A percentile compares a stretch with the other conserved stretches of the same genome.
Evolutionary conservation across 2,888 invertebrate species (phyloP).

Genomic region (Dicycla oo): DNA sequence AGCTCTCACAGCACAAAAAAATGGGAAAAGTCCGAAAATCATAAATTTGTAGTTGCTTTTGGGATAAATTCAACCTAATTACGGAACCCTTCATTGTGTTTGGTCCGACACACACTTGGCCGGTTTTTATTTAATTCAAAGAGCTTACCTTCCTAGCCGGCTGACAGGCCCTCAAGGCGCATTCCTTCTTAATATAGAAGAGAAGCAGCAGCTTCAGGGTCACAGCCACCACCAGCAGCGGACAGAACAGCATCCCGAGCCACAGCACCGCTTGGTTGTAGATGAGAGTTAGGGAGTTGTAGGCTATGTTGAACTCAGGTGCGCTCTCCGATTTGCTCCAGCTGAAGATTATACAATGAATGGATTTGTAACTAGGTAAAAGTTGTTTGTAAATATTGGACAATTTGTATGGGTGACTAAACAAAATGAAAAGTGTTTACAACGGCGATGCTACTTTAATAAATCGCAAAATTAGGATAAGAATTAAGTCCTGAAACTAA

Average conservation of each 20-base stretch:
- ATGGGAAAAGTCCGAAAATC: too few relatives aligned
- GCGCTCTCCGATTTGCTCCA: slow-evolving; percentile 69
- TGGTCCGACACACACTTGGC: too few relatives aligned
- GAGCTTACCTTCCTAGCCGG: slow-evolving; percentile 89
- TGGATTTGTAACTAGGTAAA: not conserved
- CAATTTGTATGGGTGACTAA: not conserved
- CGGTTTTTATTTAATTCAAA: too few relatives aligned
- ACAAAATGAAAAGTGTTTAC: not conserved
- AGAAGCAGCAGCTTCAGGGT: slow-evolving; percentile 92
- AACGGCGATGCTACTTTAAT: not conserved
- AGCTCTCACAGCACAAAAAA: too few relatives aligned
- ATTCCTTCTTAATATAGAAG: slow-evolving; percentile 93
- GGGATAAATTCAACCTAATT: too few relatives aligned
- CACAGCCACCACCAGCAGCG: slow-evolving; percentile 92
- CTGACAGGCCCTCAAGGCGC: slow-evolving; percentile 92
- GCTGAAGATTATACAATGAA: slow-evolving; percentile 61
- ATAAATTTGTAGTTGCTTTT: too few relatives aligned
- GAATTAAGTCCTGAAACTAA: not conserved
- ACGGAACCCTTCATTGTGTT: too few relatives aligned
- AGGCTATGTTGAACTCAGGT: slow-evolving; percentile 94
- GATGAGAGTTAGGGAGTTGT: slow-evolving; percentile 94
- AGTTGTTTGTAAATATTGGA: not conserved
- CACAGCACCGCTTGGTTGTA: slow-evolving; percentile 95
- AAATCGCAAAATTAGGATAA: not conserved
- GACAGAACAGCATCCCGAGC: slow-evolving; percentile 94